Evolutionary conservation across 2,888 invertebrate species (phyloP).

Genomic region (Andrena minutula): DNA sequence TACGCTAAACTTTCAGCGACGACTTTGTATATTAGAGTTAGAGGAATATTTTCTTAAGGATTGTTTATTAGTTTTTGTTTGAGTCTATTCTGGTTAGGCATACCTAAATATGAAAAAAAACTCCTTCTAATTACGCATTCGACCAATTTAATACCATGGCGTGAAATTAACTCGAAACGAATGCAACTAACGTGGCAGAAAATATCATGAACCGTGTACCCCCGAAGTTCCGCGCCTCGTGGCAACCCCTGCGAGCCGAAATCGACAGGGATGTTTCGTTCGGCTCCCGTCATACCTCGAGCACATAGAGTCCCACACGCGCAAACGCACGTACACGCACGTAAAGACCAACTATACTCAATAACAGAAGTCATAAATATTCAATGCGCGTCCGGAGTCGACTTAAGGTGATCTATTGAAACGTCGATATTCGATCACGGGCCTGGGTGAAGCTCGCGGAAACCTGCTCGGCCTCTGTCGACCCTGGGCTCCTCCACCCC

Average conservation of each 20-base stretch:
- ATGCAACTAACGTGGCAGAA: slow-evolving; percentile 1
- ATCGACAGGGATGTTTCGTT: slow-evolving; percentile 34
- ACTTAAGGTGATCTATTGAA: slow-evolving; percentile 72
- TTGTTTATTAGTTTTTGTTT: background rate
- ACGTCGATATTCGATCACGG: slow-evolving; percentile 70
- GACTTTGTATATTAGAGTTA: background rate
- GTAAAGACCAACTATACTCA: slow-evolving; percentile 56
- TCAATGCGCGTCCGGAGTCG: slow-evolving; percentile 62
- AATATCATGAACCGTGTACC: slow-evolving; percentile 13
- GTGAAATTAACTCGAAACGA: background rate
- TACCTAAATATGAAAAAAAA: no score
- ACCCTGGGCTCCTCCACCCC: slow-evolving; percentile 34
- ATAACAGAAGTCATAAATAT: slow-evolving; percentile 71
- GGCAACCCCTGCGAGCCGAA: slow-evolving; percentile 5
- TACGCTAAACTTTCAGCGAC: no score
- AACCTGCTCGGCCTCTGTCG: slow-evolving; percentile 52
- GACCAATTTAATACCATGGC: no score
- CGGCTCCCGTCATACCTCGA: background rate
- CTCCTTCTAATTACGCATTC: no score
- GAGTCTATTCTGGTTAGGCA: no score
- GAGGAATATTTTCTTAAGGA: background rate
- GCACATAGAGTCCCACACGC: background rate
- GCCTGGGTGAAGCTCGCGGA: slow-evolving; percentile 41
- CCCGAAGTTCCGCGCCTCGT: background rate
- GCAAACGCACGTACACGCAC: background rate